Base-by-base conservation (phyloP, 2,113 vertebrate species). In the Calyptommatus sinebrachiatus region DNA sequence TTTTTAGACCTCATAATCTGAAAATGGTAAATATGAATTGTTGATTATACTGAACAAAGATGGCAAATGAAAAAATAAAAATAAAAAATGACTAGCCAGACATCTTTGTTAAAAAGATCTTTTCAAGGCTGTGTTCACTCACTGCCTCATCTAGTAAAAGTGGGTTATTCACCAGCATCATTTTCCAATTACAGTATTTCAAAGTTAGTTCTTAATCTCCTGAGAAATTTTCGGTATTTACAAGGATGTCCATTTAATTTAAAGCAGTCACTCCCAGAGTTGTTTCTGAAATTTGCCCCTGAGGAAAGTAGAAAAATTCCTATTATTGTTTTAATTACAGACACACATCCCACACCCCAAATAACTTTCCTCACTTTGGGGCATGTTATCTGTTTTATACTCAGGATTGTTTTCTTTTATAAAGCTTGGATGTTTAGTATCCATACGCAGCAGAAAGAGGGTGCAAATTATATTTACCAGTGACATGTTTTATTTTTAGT, bases 141-240 rank as follows among this genome's bases (percentile, higher is more conserved):
- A 35, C 1, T 35, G 18, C 46, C 24, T 68, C 29, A 12, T 60
- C 4, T 41, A 10, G 53, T 57, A 57, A 14, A 57, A 57, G 12
- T 57, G 53, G 53, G 53, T 57, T 22, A 61, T 35, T 61, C 72
- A 24, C 26, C 35, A 24, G n/a, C 2, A 45, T 80, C 48, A 21
- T 31, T 60, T 61, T 48, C 16, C 46, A 63, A 21, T 46, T 80
- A 29, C 28, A 68, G 35, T 74, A 68, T 74, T 74, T 68, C 31
- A 45, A 68, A 63, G 26, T 21, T 24, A 74, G 48, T 57, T 68
- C 8, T 66, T 22, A 81, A 53, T 80, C 12, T 72, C 79, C 60
- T 22, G 45, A 31, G 85, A 81, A 66, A 71, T 63, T 84, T 60
- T 84, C 80, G 87, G 86, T 88, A 86, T 80, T 90, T 92, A 92